These are phyloP conservation scores for Chelon labrosus DNA, from an alignment of 2,797 vertebrate species.

Conservation along the genomic window DNA sequence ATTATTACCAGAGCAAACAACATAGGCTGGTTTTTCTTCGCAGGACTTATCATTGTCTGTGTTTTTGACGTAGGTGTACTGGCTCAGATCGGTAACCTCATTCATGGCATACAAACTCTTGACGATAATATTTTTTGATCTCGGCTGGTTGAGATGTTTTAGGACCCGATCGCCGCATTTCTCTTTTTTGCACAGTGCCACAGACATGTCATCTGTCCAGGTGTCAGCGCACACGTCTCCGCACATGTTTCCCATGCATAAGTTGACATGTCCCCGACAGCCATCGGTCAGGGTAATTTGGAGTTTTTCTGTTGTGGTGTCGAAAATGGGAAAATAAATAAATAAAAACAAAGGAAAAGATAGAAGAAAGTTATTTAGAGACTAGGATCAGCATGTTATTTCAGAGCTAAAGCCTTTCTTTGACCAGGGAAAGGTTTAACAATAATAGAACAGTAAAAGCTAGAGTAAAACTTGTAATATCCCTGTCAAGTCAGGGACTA, in stretches of 20 bases:
- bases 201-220: constrained; percentile 12
- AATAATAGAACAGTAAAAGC: too few relatives aligned
- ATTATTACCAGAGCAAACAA: constrained; percentile 76
- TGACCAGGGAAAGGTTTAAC: background rate
- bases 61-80: constrained; percentile 49
- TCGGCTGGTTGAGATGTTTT: rapidly evolving
- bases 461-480: too few relatives aligned
- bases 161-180: constrained; percentile 30
- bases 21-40: background rate
- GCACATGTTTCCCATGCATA: rapidly evolving
- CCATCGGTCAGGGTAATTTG: rapidly evolving
- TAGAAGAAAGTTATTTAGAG: background rate
- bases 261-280: constrained; percentile 68
- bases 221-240: constrained; percentile 53
- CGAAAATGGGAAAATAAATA: background rate
- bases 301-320: constrained; percentile 25
- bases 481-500: too few relatives aligned
- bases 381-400: background rate
- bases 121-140: rapidly evolving
- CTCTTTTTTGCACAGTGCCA: constrained; percentile 53
- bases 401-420: background rate
- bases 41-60: rapidly evolving
- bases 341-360: background rate
- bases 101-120: constrained; percentile 37
- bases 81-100: rapidly evolving